Conservation (phyloP, 2,113 vertebrate genomes). For the Grammomys dolichurus region DNA sequence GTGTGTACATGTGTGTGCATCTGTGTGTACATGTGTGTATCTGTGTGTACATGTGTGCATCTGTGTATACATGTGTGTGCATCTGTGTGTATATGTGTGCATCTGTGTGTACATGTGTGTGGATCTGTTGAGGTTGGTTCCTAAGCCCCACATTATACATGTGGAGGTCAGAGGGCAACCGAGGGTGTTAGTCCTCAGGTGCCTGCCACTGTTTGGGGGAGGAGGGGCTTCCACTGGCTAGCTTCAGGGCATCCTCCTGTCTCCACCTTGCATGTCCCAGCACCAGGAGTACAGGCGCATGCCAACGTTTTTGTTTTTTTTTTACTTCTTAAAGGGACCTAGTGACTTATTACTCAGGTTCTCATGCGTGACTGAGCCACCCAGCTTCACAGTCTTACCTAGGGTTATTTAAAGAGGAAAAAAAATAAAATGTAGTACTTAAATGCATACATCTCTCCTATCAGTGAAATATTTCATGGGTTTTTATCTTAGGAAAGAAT, state of each 20-base stretch:
- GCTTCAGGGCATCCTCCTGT: background rate
- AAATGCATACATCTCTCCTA: background rate
- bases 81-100: too few species aligned
- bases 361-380: background rate
- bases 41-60: too few species aligned
- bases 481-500: constrained; percentile 29
- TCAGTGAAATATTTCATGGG: background rate
- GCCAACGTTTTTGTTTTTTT: background rate
- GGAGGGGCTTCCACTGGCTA: background rate
- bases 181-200: background rate
- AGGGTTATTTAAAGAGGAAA: background rate
- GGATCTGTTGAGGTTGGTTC: background rate
- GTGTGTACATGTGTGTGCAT: too few species aligned
- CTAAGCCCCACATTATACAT: background rate
- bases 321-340: background rate
- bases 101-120: background rate
- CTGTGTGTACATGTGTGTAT: too few species aligned
- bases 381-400: too few species aligned
- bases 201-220: background rate
- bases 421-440: background rate
- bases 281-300: background rate
- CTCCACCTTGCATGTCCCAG: background rate
- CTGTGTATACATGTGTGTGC: too few species aligned
- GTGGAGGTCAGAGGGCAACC: background rate
- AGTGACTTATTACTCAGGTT: background rate